Evolutionary conservation across 2,888 invertebrate genomes (phyloP).

Genomic region (Andrena hattorfiana): DNA sequence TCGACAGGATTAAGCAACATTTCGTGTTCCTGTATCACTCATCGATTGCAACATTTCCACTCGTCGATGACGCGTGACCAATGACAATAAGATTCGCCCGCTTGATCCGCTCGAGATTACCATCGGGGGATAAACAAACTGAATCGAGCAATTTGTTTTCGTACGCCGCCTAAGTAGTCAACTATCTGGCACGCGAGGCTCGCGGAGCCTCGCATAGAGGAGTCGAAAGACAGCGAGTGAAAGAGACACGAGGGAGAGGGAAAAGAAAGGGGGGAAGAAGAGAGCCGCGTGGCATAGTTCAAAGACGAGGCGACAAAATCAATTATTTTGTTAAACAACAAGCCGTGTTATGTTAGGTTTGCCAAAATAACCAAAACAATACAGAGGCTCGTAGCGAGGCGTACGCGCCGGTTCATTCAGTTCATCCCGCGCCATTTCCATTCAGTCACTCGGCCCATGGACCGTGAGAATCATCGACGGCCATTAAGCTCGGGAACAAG

Average conservation of each 20-base stretch:
- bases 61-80: not conserved
- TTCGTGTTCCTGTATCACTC: too few relatives aligned
- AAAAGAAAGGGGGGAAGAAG: conserved; percentile 27
- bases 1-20: too few relatives aligned
- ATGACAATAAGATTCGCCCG: conserved; percentile 24
- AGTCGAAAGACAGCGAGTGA: conserved; percentile 41
- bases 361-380: conserved; percentile 84
- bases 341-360: conserved; percentile 83
- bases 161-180: conserved; percentile 74
- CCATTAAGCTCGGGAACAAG: conserved; percentile 6
- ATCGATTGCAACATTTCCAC: not conserved
- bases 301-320: conserved; percentile 80
- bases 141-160: conserved; percentile 78
- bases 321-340: conserved; percentile 84
- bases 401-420: conserved; percentile 65
- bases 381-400: conserved; percentile 58
- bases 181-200: conserved; percentile 72
- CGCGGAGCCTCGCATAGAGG: conserved; percentile 36
- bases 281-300: conserved; percentile 44
- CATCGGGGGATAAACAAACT: conserved; percentile 73
- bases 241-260: conserved; percentile 6
- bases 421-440: conserved; percentile 46
- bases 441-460: conserved; percentile 59
- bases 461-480: conserved; percentile 12
- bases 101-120: conserved; percentile 54